Evolutionary conservation across 1,140 invertebrate genomes (phyloP).

Genomic region (Papilio polyxenes): DNA sequence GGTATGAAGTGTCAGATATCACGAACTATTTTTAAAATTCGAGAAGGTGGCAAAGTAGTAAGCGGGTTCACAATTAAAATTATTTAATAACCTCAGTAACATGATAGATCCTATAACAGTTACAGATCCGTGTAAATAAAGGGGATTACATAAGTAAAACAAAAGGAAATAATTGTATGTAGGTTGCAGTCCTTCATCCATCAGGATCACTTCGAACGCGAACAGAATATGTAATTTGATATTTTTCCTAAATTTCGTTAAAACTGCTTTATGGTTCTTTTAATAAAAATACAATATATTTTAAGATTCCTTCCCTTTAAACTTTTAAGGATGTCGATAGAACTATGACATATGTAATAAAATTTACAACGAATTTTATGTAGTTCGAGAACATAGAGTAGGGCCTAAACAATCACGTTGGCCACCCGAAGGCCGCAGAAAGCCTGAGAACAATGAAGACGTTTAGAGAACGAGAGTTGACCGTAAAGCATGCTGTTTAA

Average conservation of each 20-base stretch:
- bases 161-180: too few species aligned
- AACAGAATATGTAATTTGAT: not conserved
- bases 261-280: not conserved
- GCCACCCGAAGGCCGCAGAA: not conserved
- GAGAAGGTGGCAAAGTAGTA: too few species aligned
- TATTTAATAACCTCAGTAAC: too few species aligned
- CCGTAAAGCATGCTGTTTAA: slow-evolving; percentile 12
- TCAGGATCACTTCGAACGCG: not conserved
- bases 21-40: not conserved
- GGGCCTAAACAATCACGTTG: slow-evolving; percentile 5
- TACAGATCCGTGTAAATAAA: too few species aligned
- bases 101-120: too few species aligned
- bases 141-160: too few species aligned
- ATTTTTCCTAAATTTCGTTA: not conserved
- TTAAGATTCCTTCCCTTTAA: not conserved
- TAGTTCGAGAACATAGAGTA: slow-evolving; percentile 17
- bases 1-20: not conserved
- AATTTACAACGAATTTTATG: not conserved
- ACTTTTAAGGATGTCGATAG: not conserved
- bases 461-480: not conserved
- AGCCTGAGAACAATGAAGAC: slow-evolving; percentile 14
- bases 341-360: not conserved
- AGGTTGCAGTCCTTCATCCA: too few species aligned
- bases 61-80: too few species aligned
- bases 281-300: not conserved